Conservation (phyloP, 92 coral and sea anemone species). For the Porites evermanni region DNA sequence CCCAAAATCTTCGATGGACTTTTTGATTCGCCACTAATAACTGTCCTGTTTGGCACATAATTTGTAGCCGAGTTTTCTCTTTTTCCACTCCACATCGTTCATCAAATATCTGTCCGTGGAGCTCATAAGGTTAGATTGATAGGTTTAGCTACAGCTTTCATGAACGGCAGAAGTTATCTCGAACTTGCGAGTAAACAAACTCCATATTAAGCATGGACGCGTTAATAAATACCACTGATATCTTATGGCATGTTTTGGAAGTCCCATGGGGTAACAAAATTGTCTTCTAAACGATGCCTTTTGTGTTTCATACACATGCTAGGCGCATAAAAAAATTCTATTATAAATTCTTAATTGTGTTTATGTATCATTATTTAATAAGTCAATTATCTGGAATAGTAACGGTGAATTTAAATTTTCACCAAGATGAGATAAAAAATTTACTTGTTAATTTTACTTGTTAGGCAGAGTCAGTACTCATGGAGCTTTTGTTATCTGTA, state of each 20-base stretch:
- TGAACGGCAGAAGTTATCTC: background rate
- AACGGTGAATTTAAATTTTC: background rate
- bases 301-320: background rate
- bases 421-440: background rate
- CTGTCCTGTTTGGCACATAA: background rate
- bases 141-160: background rate
- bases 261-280: conserved; percentile 15
- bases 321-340: background rate
- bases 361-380: too few species aligned
- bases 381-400: background rate
- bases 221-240: background rate
- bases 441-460: background rate
- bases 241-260: background rate
- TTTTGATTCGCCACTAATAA: background rate
- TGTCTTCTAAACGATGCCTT: background rate
- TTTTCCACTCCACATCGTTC: background rate
- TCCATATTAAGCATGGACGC: background rate
- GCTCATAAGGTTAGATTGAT: background rate
- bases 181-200: background rate
- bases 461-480: background rate
- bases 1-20: background rate
- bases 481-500: background rate
- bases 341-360: too few species aligned
- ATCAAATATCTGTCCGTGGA: background rate
- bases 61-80: background rate